Base-by-base conservation (phyloP, 2,113 vertebrate genomes). In the Setophaga coronata region DNA sequence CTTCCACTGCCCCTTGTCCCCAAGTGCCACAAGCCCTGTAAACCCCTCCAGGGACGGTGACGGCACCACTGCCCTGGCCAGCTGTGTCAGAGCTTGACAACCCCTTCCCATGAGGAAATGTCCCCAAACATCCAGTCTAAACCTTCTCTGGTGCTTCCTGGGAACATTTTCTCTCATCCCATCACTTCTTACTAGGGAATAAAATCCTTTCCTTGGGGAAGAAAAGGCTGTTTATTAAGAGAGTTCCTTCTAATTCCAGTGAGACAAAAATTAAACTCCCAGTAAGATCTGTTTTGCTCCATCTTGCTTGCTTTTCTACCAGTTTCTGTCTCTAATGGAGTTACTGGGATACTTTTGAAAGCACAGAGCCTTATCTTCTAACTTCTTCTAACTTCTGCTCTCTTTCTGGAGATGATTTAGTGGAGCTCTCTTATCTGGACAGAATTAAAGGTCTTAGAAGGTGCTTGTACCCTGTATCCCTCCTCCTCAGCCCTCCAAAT, bases 261-360 rank as follows among this genome's bases (percentile, higher is more conserved):
- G 57, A 82, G 89, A 87, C 80, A 85, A 93, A 96, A 95, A 85
- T 66, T 81, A 83, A 96, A 97, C 53, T 93, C 83, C 6, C n/a
- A 36, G 69, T 64, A 85, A 95, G 82, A 72, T 62, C n/a, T 92
- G 29, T 90, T 97, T 95, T 70, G 31, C 26, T 85, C 78, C 79
- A 65, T 93, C 64, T 92, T 40, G 25, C 40, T 78, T 79, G 34
- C 12, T 66, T 93, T 93, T 92, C 74, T 70, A 42, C 48, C 61
- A 69, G 40, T 76, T 79, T 79, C 53, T 83, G 42, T 56, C 73
- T 78, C 38, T 92, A 94, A 93, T 79, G 71, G 90, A 94, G 94
- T 94, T 79, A 88, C 72, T 12, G 74, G 92, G 91, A 81, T 72
- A 57, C 31, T 87, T 95, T 56, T 56, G 85, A 93, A 65, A 87